A percentile compares a stretch with the other conserved stretches of the same genome.
phyloP scores from a whole-genome alignment of 2,888 invertebrate genomes.

The Steromphala cineraria region DNA sequence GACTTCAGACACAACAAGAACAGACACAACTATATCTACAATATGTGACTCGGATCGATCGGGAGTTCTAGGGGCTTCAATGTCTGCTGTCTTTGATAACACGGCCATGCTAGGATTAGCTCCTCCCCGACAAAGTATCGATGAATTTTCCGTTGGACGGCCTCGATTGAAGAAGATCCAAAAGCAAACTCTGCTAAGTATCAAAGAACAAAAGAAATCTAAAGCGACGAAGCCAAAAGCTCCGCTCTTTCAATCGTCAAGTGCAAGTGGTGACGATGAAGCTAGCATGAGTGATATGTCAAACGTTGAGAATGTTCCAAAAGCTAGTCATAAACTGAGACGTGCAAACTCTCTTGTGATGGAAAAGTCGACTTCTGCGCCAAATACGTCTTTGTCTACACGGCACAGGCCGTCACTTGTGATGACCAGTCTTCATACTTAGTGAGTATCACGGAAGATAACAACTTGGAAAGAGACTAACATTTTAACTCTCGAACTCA shows the following conservation, averaged over 20 bases:
- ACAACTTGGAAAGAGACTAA: no score
- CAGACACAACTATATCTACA: slow-evolving; percentile 35
- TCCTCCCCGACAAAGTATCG: slow-evolving; percentile 49
- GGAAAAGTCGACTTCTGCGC: not conserved
- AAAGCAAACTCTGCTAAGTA: not conserved
- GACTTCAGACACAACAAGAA: slow-evolving; percentile 33
- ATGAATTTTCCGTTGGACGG: slow-evolving; percentile 47
- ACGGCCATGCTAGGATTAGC: slow-evolving; percentile 30
- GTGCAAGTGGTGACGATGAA: not conserved
- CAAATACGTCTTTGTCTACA: not conserved
- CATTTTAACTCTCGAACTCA: no score
- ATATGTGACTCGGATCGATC: slow-evolving; percentile 15
- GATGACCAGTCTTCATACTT: slow-evolving; percentile 63
- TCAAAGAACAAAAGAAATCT: slow-evolving; percentile 1
- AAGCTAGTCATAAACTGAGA: not conserved
- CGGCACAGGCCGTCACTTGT: slow-evolving; percentile 48
- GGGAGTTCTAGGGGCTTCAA: slow-evolving; percentile 42
- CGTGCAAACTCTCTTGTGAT: slow-evolving; percentile 16
- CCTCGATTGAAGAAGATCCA: not conserved
- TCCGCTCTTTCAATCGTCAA: not conserved
- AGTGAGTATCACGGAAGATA: slow-evolving; percentile 44
- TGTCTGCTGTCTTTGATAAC: slow-evolving; percentile 55
- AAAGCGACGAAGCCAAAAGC: not conserved
- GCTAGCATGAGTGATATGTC: not conserved
- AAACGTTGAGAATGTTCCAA: not conserved